Evolutionary conservation across 2,888 invertebrate genomes (phyloP).

Genomic region (Caenorhabditis sp.): DNA sequence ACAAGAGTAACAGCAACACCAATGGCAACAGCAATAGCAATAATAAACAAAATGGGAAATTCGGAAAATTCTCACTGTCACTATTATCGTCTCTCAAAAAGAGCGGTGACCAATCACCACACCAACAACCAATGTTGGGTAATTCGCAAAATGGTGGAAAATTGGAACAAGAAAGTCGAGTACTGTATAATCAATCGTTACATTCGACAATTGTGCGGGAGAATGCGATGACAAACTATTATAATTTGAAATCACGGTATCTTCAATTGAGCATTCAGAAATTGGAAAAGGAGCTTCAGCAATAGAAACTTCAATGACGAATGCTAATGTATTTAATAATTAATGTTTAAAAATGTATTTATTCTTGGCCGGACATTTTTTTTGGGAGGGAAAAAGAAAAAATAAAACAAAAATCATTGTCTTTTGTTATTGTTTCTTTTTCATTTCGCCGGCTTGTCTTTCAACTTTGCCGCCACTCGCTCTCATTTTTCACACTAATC

Average conservation of each 20-base stretch:
- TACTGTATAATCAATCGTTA: conserved; percentile 22
- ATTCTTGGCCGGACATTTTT: neutral
- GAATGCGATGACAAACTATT: conserved; percentile 22
- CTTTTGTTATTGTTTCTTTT: neutral
- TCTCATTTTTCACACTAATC: conserved; percentile 1
- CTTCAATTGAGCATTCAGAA: neutral
- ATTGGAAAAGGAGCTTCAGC: neutral
- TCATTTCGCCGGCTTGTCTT: neutral
- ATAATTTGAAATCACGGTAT: conserved; percentile 14
- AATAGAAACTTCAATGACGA: neutral
- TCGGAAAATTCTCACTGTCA: neutral
- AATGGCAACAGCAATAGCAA: too few species aligned
- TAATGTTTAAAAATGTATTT: neutral
- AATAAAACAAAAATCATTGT: too few species aligned
- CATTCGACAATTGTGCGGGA: conserved; percentile 23
- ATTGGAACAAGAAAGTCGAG: conserved; percentile 26
- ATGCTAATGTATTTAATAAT: too few species aligned
- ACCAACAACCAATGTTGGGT: too few species aligned
- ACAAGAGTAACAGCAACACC: too few species aligned
- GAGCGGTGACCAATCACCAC: neutral
- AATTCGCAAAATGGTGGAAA: neutral
- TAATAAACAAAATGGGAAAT: neutral
- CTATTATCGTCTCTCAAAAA: neutral
- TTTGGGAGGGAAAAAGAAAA: neutral
- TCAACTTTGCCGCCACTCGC: neutral